phyloP scores from a whole-genome alignment of 1,140 invertebrate genomes.

The Orchesella cincta region DNA sequence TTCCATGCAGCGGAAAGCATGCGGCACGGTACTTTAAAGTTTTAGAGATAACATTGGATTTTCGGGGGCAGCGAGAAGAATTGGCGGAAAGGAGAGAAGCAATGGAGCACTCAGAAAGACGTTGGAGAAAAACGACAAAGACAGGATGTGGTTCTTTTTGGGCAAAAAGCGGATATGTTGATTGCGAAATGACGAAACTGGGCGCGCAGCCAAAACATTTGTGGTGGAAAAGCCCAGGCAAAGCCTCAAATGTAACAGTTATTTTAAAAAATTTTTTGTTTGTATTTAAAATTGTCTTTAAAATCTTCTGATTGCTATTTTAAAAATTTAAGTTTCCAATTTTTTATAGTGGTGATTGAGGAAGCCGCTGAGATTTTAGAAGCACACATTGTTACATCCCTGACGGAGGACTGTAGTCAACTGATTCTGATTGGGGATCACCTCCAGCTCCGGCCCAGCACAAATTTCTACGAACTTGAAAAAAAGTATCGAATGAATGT shows the following conservation, averaged over 20 bases:
- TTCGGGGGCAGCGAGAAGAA: not conserved
- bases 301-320: too few relatives aligned
- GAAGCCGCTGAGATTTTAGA: constrained; percentile 6
- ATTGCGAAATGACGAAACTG: constrained; percentile 77
- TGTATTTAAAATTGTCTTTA: not conserved
- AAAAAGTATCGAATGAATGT: constrained; percentile 53
- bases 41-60: not conserved
- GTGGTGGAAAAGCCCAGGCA: constrained; percentile 64
- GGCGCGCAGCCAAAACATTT: constrained; percentile 68
- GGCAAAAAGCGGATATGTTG: constrained; percentile 60
- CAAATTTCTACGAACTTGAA: constrained; percentile 53
- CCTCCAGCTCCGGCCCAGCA: constrained; percentile 54
- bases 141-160: constrained; percentile 52
- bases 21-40: not conserved
- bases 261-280: too few relatives aligned
- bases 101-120: constrained; percentile 38
- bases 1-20: too few relatives aligned
- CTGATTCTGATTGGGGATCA: constrained; percentile 56
- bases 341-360: not conserved
- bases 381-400: not conserved
- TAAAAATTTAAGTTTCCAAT: too few relatives aligned
- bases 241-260: constrained; percentile 29
- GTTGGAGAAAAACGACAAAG: constrained; percentile 55
- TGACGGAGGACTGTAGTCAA: not conserved
- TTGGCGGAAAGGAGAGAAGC: constrained; percentile 29